These are phyloP conservation scores for Lasiurus borealis DNA, from an alignment of 2,113 vertebrate genomes.

Conservation along the genomic window DNA sequence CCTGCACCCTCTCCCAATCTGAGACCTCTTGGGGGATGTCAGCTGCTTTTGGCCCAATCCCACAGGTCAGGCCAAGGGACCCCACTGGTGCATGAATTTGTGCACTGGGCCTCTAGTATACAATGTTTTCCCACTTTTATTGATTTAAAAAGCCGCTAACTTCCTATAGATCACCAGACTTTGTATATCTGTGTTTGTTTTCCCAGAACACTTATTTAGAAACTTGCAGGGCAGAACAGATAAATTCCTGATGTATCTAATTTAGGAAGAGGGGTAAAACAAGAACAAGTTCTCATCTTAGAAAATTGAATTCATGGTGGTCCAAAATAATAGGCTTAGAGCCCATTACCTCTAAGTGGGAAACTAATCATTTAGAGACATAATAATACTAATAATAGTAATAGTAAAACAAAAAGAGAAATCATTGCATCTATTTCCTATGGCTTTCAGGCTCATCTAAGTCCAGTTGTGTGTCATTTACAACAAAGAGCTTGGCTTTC, in stretches of 20 bases:
- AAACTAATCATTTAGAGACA: slow-evolving; percentile 1
- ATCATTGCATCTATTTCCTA: not conserved
- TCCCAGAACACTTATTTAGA: not conserved
- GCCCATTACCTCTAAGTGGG: not conserved
- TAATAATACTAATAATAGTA: slow-evolving; percentile 6
- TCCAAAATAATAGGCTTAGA: not conserved
- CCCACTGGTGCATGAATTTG: no score
- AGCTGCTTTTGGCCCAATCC: no score
- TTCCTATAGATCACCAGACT: not conserved
- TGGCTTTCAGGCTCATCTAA: not conserved
- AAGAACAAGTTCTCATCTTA: not conserved
- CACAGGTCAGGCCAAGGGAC: no score
- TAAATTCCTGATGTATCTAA: not conserved
- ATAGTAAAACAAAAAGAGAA: not conserved
- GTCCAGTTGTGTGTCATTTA: slow-evolving; percentile 43
- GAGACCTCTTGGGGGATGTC: no score
- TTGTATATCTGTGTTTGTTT: not conserved
- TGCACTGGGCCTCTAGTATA: no score
- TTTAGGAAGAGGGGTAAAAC: not conserved
- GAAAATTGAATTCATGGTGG: not conserved
- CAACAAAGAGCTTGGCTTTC: slow-evolving; percentile 54
- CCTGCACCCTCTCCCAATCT: no score
- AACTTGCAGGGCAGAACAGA: not conserved
- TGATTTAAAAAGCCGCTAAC: not conserved
- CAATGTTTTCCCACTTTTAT: not conserved